Evolutionary conservation across 2,113 vertebrate species (phyloP).

Genomic region (Oryzias curvinotus): DNA sequence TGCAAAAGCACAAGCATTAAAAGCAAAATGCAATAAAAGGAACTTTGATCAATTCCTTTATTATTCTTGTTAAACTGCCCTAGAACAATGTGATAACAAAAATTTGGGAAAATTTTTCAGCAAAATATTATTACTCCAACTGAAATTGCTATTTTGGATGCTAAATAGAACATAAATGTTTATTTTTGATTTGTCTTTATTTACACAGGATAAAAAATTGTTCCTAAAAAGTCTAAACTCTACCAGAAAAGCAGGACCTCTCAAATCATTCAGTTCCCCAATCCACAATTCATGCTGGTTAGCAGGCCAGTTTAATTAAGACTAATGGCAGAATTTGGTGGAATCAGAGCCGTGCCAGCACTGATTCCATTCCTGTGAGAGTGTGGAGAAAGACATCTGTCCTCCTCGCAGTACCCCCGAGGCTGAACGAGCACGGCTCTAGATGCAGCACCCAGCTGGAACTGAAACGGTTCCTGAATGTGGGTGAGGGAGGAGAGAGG

Average conservation of each 20-base stretch:
- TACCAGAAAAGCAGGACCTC: conserved; percentile 16
- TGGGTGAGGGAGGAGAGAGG: conserved; percentile 27
- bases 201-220: too few relatives aligned
- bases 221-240: conserved; percentile 1
- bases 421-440: conserved; percentile 50
- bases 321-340: conserved; percentile 44
- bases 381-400: conserved; percentile 27
- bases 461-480: conserved; percentile 60
- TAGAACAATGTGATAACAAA: neutral
- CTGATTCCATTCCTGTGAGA: conserved; percentile 25
- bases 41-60: neutral
- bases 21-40: conserved; percentile 1
- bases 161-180: too few relatives aligned
- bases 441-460: conserved; percentile 68
- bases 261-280: conserved; percentile 32
- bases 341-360: conserved; percentile 25
- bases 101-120: too few relatives aligned
- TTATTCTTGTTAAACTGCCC: neutral
- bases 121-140: too few relatives aligned
- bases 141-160: too few relatives aligned
- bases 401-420: conserved; percentile 8
- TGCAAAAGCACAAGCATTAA: conserved; percentile 5
- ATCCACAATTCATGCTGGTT: conserved; percentile 35
- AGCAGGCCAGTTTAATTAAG: conserved; percentile 42
- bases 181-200: too few relatives aligned